Conservation (phyloP, 23 tunicate species). For the Diplosoma virens region DNA sequence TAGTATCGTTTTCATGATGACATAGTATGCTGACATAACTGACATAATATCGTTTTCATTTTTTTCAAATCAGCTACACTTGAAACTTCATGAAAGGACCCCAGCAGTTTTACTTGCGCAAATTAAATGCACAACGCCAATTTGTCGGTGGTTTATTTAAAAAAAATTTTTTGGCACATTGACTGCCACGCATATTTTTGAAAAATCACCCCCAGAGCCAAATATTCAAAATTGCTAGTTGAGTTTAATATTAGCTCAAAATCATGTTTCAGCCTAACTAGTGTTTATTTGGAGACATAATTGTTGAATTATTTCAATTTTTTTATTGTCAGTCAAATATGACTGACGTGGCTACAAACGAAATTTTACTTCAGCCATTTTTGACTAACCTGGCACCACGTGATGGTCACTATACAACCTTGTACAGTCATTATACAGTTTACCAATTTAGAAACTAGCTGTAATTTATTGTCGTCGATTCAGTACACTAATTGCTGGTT, state of each 20-base stretch:
- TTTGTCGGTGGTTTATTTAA: too few species aligned
- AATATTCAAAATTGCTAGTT: not conserved
- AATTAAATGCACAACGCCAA: too few species aligned
- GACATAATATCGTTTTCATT: too few species aligned
- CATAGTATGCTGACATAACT: too few species aligned
- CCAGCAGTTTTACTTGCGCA: too few species aligned
- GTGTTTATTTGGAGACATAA: not conserved
- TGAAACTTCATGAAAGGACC: too few species aligned
- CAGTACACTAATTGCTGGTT: not conserved
- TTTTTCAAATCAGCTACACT: too few species aligned
- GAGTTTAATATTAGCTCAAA: not conserved
- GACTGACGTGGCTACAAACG: too few species aligned
- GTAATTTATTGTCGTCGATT: not conserved
- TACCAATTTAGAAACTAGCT: not conserved
- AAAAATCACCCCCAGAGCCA: not conserved
- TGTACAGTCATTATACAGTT: not conserved
- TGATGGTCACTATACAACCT: not conserved
- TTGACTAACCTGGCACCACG: not conserved
- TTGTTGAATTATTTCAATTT: not conserved
- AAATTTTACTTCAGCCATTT: not conserved
- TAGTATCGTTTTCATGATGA: too few species aligned
- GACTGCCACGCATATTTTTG: not conserved
- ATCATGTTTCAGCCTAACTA: not conserved
- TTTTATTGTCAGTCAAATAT: not conserved
- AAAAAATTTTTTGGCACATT: too few species aligned